Base-by-base conservation (phyloP, 2,888 invertebrate genomes). In the Pyrgus malvae region DNA sequence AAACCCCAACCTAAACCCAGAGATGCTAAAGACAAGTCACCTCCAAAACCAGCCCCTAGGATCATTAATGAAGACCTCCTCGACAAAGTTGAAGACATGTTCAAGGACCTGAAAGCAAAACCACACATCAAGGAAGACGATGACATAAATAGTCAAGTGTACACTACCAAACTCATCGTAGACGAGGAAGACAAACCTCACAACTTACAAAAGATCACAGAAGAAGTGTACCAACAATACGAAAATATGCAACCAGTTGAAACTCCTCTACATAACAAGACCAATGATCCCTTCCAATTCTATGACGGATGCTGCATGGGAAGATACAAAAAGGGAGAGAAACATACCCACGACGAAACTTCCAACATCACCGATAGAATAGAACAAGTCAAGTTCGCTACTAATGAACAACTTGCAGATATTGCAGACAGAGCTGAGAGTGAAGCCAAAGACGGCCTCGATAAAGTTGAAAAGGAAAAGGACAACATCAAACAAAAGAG, bases 41-140 rank as follows among this genome's bases (percentile, higher is more conserved):
- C 87, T 2, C 86, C 89, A 0, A 88, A 86, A 76, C 83, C 89
- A 9, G 81, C 86, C 5, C 90, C 90, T 0, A 80, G 87, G 66
- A 63, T 89, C 12, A 91, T 91, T 16, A 79, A 80, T 27, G 91
- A 91, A 73, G 91, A 88, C 25, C 60, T 91, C 6, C 69, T 91
- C 1, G 86, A 74, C 48, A 90, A 91, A 78, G 90, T 91, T 0
- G 90, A 91, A n/a, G 91, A 91, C 58, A 90, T 91, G 87, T 91
- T 91, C 61, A 87, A 83, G 66, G 87, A 89, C 60, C 70, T 90
- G 0, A 74, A 83, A 41, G 58, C 77, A 3, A 87, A 84, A 67
- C 87, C 86, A 8, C 77, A 71, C 6, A 66, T 65, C 0, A 79
- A 70, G 60, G 80, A 83, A 12, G 85, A 84, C 1, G 84, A 86